A percentile compares a stretch with the other conserved stretches of the same genome.
These are phyloP conservation scores for Chrysochloris asiatica DNA, from an alignment of 2,113 vertebrate genomes.

Conservation along the genomic window DNA sequence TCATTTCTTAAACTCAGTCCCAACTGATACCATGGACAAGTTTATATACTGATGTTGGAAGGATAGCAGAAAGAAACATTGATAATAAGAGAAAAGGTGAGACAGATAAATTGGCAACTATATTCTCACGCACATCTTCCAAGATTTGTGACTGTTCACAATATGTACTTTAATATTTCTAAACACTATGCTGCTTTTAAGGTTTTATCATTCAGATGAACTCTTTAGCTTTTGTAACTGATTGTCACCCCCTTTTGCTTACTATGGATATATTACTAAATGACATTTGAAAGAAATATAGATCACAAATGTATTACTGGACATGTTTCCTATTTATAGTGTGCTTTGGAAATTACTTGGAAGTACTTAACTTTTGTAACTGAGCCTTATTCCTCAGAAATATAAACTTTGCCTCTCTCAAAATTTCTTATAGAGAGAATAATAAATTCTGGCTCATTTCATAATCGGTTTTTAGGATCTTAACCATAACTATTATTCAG, in stretches of 20 bases:
- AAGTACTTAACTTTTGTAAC: neutral
- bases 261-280: neutral
- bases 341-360: neutral
- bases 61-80: neutral
- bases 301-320: neutral
- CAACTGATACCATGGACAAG: neutral
- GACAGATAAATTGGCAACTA: neutral
- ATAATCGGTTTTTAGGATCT: too few relatives aligned
- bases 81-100: neutral
- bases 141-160: neutral
- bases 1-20: neutral
- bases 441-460: neutral
- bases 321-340: slow-evolving; percentile 16
- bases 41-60: neutral
- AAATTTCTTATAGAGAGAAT: neutral
- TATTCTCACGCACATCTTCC: neutral
- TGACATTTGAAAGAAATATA: slow-evolving; percentile 2
- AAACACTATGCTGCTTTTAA: neutral
- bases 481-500: too few relatives aligned
- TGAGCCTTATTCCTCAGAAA: neutral
- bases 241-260: neutral
- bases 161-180: neutral
- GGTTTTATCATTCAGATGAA: neutral
- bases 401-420: neutral
- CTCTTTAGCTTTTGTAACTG: neutral